Base-by-base conservation (phyloP, 2,797 vertebrate genomes). In the Aythya fuligula region DNA sequence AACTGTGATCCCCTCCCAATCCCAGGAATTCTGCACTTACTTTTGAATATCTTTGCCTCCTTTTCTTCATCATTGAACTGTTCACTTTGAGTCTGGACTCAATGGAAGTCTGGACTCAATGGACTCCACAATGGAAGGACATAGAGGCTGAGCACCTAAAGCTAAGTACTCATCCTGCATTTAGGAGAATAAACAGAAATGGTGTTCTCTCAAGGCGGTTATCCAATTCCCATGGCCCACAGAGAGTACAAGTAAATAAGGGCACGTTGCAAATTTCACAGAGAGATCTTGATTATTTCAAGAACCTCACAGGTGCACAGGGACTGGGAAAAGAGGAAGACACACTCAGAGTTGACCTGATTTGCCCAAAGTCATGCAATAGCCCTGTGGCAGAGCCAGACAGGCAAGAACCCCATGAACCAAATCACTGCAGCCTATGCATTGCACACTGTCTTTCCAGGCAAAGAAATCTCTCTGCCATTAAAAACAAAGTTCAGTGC, bases 401-500 rank as follows among this genome's bases (percentile, higher is more conserved):
- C 19, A 80, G 38, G 19, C 34, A 78, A 61, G 45, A 93, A 67
- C 30, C 13, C 11, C 72, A 12, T 67, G 79, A 90, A 87, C 24
- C n/a, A 64, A 56, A 53, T 85, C 62, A 79, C 5, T 0, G 24
- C 60, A 94, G 79, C 57, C 71, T 74, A 22, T 58, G 70, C 34
- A 28, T 87, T 18, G 3, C 36, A 70, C 17, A 5, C 19, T 62
- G 20, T 66, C 21, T 67, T 93, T 87, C 69, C 78, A 89, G 51
- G 20, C 41, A 86, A 8, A 61, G 65, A 91, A 92, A 92, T 34
- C 30, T 83, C 53, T 80, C 72, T 89, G 57, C 64, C 69, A 39
- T 82, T 76, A 90, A 94, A 93, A 93, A 83, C 49, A 78, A 94
- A 93, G 67, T 82, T 94, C 83, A 83, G 41, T 14, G 80, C n/a